phyloP scores from a whole-genome alignment of 1,140 invertebrate genomes.

The Pseudomyrmex pallidus region DNA sequence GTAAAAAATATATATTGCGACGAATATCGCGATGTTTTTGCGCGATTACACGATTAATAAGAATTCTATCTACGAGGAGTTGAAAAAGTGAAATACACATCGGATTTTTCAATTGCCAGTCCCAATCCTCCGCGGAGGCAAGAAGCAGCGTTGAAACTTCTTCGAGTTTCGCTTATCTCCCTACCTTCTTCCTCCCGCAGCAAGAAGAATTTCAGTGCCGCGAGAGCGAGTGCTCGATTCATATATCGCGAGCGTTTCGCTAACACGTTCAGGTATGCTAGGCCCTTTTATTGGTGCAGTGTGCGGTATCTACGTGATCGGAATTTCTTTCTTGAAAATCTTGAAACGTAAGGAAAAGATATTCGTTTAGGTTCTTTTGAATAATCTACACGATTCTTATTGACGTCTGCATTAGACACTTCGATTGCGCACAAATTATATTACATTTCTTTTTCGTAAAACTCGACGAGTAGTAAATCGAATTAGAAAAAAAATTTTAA shows the following conservation, averaged over 20 bases:
- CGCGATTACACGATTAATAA: background rate
- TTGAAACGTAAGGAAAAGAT: constrained; percentile 38
- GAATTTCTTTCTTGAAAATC: constrained; percentile 37
- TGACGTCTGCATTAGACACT: constrained; percentile 21
- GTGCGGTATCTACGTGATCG: constrained; percentile 30
- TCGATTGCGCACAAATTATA: background rate
- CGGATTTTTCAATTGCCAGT: background rate
- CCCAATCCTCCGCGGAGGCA: background rate
- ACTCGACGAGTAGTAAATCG: too few relatives aligned
- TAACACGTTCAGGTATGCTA: constrained; percentile 54
- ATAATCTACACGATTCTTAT: constrained; percentile 11
- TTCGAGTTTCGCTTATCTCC: background rate
- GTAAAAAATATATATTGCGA: too few relatives aligned
- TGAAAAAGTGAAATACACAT: background rate
- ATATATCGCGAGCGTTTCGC: constrained; percentile 53
- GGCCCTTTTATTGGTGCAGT: constrained; percentile 53
- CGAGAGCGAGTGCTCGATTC: constrained; percentile 40
- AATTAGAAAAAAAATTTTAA: too few relatives aligned
- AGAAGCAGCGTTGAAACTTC: constrained; percentile 9
- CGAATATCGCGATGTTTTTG: too few relatives aligned
- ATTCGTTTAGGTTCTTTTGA: constrained; percentile 2
- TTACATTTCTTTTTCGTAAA: background rate
- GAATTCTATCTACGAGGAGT: background rate
- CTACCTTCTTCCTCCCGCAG: constrained; percentile 21
- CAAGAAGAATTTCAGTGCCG: constrained; percentile 37